Conservation (phyloP, 2,888 invertebrate species). For the Cordilura impudica region DNA sequence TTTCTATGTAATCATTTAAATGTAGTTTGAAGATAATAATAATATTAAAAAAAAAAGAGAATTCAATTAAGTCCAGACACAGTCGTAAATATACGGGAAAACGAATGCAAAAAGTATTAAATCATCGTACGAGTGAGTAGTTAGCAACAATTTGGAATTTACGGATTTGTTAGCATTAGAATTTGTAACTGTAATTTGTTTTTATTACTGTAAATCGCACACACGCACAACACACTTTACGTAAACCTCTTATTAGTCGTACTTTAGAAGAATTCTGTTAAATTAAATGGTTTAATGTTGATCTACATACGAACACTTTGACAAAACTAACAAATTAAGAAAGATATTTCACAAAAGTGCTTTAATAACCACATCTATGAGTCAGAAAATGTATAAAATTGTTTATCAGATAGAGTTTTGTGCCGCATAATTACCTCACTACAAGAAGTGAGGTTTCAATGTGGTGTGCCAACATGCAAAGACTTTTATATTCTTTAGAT, state of each 20-base stretch:
- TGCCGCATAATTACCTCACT: too few species aligned
- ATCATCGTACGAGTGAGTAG: constrained; percentile 19
- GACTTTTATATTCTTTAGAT: too few species aligned
- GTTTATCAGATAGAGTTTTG: too few species aligned
- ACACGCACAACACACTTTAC: neutral
- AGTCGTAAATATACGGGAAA: constrained; percentile 4
- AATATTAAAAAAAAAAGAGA: constrained; percentile 10
- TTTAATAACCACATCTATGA: too few species aligned
- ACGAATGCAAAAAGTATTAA: constrained; percentile 16
- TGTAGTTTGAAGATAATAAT: neutral
- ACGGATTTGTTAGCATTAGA: constrained; percentile 32
- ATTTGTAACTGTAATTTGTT: neutral
- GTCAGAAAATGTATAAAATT: too few species aligned
- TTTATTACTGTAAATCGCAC: constrained; percentile 10
- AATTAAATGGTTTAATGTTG: neutral
- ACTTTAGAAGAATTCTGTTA: neutral
- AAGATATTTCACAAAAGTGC: too few species aligned
- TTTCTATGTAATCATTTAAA: neutral
- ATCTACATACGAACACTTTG: neutral
- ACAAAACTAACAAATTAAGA: neutral
- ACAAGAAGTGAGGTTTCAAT: too few species aligned
- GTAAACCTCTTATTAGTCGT: neutral
- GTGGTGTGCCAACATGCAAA: too few species aligned
- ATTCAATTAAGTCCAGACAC: constrained; percentile 41
- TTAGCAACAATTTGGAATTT: constrained; percentile 24